Base-by-base conservation (phyloP, 2,797 vertebrate species). In the Anniella stebbinsi region DNA sequence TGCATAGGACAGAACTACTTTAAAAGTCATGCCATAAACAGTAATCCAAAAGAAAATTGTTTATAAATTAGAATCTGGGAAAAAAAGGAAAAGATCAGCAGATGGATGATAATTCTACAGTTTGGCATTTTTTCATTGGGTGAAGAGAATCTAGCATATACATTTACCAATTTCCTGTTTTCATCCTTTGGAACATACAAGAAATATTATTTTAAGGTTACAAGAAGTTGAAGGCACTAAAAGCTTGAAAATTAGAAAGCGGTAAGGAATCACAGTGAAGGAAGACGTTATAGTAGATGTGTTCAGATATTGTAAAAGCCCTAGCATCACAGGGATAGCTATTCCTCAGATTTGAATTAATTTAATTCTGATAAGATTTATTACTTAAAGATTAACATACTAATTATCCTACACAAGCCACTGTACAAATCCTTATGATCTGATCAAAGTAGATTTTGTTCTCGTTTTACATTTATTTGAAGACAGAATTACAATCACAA, bases 81-180 rank as follows among this genome's bases (percentile, higher is more conserved):
- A 94, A 84, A 92, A 91, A 92, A 95, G 60, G 60, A 63, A 63
- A 63, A 60, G 11, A 57, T 69, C 93, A 86, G 78, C 89, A 93
- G 91, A 89, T 82, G 93, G 94, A 92, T 94, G 77, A 92, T 92
- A 76, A 63, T 93, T 89, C 90, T 94, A 88, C 80, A 28, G 66
- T 70, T 36, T 87, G 90, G 91, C 90, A 54, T 93, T 89, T 88
- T 69, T 72, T 66, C 18, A 92, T 93, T 92, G 84, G 92, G 92
- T 92, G 88, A 69, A 66, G 70, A 80, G 78, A 91, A 91, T 92
- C 93, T 91, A 89, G 78, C 91, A 69, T 66, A 84, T 0, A 82
- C 36, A 93, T 95, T 93, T 54, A 67, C 92, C 91, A 76, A 88
- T 67, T 94, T 90, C 80, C 18, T 38, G 6, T 21, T 9, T 28